Conservation (phyloP, 2,888 invertebrate genomes). For the Spisula subtruncata region DNA sequence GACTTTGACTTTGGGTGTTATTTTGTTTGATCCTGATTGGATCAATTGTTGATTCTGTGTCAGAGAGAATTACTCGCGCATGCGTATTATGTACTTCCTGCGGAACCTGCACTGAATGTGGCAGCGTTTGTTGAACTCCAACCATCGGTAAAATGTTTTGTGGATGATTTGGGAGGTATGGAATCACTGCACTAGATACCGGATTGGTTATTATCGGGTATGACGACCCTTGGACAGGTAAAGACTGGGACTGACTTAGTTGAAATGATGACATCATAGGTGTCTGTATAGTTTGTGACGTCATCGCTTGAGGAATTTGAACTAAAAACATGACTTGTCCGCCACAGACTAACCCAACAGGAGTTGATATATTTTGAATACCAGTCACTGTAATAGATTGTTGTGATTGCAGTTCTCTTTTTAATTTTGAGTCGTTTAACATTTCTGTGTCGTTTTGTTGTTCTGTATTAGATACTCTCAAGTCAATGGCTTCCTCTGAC, state of each 20-base stretch:
- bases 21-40: neutral
- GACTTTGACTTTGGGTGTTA: neutral
- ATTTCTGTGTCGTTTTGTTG: neutral
- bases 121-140: conserved; percentile 5
- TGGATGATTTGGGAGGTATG: neutral
- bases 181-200: neutral
- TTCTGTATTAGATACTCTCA: neutral
- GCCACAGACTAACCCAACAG: conserved; percentile 56
- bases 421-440: neutral
- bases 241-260: neutral
- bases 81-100: neutral
- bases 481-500: conserved; percentile 14
- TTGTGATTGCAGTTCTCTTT: neutral
- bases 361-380: conserved; percentile 21
- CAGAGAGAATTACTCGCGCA: neutral
- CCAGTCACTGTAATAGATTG: conserved; percentile 2
- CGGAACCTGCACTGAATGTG: neutral
- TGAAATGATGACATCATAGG: neutral
- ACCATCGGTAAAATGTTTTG: conserved; percentile 23
- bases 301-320: conserved; percentile 45
- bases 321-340: conserved; percentile 58
- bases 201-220: neutral
- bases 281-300: conserved; percentile 3
- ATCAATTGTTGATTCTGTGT: neutral
- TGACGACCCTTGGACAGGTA: neutral